Evolutionary conservation across 2,797 vertebrate genomes (phyloP).

Genomic region (Poeciliopsis paucimaculata): DNA sequence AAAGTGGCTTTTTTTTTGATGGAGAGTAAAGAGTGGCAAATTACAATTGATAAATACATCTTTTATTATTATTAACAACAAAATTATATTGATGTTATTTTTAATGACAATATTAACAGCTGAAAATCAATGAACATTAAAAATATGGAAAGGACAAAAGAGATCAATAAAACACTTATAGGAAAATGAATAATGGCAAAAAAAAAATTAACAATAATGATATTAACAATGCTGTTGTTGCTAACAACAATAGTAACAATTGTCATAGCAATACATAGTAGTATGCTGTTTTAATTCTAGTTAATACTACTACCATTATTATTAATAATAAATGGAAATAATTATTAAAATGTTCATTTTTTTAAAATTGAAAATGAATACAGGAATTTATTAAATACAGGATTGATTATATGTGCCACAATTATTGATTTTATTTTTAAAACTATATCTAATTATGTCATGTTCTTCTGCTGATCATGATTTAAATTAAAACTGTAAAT

Average conservation of each 20-base stretch:
- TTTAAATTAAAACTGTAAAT: neutral
- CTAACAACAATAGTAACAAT: too few species aligned
- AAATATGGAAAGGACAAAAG: too few species aligned
- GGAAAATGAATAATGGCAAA: neutral
- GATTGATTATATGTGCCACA: too few species aligned
- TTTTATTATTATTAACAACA: neutral
- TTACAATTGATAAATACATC: neutral
- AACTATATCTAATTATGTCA: neutral
- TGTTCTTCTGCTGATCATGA: neutral
- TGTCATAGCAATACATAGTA: too few species aligned
- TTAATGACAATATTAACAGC: neutral
- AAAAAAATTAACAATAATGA: neutral
- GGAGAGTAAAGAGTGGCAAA: neutral
- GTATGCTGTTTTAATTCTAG: too few species aligned
- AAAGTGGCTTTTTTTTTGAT: slow-evolving; percentile 1
- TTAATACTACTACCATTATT: too few species aligned
- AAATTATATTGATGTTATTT: neutral
- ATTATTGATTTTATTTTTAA: too few species aligned
- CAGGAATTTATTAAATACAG: too few species aligned
- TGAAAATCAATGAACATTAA: neutral
- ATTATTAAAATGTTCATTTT: neutral
- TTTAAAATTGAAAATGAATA: neutral
- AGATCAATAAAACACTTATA: too few species aligned
- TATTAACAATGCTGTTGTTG: too few species aligned
- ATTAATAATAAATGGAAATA: neutral